Percentiles rank a stretch among this genome's conserved stretches.
These are phyloP conservation scores for Antedon mediterranea DNA, from an alignment of 53 echinoderm and acorn worm genomes.

Conservation along the genomic window DNA sequence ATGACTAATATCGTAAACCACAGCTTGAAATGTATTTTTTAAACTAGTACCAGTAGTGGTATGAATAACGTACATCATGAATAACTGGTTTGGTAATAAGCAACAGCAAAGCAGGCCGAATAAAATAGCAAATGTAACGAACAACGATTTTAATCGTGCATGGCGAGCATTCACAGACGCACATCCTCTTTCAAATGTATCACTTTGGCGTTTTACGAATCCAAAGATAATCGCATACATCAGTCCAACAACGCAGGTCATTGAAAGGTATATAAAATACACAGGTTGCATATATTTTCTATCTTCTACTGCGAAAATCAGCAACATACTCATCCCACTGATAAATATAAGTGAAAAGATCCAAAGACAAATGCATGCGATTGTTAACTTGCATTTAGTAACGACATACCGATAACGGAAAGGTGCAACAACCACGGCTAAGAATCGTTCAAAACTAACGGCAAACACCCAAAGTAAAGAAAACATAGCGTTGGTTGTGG, in stretches of 20 bases:
- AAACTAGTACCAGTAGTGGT: not conserved
- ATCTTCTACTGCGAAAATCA: not conserved
- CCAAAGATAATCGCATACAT: not conserved
- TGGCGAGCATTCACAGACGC: not conserved
- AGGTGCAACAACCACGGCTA: not conserved
- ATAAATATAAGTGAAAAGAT: not conserved
- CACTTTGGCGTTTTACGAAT: not conserved
- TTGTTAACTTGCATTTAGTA: not conserved
- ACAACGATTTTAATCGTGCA: not conserved
- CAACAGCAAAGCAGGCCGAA: not conserved
- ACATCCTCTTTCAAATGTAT: not conserved
- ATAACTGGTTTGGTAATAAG: not conserved
- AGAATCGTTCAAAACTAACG: not conserved
- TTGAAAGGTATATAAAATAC: not conserved
- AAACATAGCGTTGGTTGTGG: not conserved
- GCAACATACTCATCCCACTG: not conserved
- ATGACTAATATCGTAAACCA: not conserved
- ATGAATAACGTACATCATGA: not conserved
- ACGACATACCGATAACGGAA: not conserved
- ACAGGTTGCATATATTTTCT: not conserved
- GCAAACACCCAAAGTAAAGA: not conserved
- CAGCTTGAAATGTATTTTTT: not conserved
- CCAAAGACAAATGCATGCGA: not conserved
- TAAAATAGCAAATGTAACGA: not conserved
- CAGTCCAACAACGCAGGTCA: not conserved